phyloP scores from a whole-genome alignment of 2,113 vertebrate genomes.

The Cygnus atratus region DNA sequence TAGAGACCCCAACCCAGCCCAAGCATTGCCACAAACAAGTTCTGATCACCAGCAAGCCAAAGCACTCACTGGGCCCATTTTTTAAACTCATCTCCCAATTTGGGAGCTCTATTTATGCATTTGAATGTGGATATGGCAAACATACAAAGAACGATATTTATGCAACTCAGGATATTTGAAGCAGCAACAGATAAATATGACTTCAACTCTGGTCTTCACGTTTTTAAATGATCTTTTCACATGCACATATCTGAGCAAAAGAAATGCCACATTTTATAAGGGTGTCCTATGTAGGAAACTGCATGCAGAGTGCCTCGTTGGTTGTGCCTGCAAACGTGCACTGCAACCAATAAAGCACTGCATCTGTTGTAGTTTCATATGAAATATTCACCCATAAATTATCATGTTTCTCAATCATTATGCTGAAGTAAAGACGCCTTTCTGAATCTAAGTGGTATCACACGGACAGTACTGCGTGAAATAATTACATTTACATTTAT shows the following conservation, averaged over 20 bases:
- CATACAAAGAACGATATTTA: background rate
- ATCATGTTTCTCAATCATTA: background rate
- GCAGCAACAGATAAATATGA: background rate
- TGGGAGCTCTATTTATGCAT: background rate
- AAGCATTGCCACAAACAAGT: background rate
- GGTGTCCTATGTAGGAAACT: fast-evolving
- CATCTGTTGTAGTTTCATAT: background rate
- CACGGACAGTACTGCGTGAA: background rate
- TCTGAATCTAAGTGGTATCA: background rate
- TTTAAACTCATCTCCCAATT: fast-evolving
- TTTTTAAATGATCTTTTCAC: background rate
- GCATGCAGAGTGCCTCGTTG: fast-evolving
- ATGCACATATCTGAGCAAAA: background rate
- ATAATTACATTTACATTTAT: background rate
- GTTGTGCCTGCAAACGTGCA: fast-evolving
- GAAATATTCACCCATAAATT: background rate
- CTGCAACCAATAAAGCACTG: background rate
- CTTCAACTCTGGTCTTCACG: background rate
- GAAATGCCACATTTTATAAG: background rate
- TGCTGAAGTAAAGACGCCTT: background rate
- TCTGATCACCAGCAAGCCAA: background rate
- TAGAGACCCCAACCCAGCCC: background rate
- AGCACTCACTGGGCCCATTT: background rate
- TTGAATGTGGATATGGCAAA: fast-evolving
- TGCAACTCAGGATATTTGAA: background rate